Evolutionary conservation across 53 echinoderm and acorn worm genomes (phyloP).

Genomic region (Mesocentrotus franciscanus): DNA sequence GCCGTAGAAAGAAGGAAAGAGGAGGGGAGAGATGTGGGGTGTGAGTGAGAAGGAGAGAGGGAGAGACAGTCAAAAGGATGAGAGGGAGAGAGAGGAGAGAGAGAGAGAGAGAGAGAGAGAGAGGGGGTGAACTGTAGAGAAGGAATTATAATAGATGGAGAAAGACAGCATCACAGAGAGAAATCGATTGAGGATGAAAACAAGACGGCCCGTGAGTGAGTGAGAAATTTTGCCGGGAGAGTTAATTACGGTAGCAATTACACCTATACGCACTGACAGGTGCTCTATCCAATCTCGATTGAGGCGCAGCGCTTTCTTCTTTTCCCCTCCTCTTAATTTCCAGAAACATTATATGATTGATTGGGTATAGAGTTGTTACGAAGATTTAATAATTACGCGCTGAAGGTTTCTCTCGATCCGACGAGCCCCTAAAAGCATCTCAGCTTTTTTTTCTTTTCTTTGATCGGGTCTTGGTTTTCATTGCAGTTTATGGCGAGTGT

Average conservation of each 20-base stretch:
- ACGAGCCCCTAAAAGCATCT: constrained; percentile 12
- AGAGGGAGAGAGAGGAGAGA: neutral
- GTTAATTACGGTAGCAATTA: constrained; percentile 58
- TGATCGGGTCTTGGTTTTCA: neutral
- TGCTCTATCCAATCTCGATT: constrained; percentile 38
- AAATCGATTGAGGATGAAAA: constrained; percentile 39
- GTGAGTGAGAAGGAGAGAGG: neutral
- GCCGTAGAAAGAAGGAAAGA: neutral
- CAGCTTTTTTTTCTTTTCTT: neutral
- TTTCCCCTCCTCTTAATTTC: neutral
- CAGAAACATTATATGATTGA: constrained; percentile 38
- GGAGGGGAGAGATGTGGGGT: too few relatives aligned
- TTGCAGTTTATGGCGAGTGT: neutral
- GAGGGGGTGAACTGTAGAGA: neutral
- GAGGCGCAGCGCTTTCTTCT: constrained; percentile 22
- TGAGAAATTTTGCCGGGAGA: constrained; percentile 36
- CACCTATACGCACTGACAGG: constrained; percentile 37
- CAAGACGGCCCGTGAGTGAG: constrained; percentile 23
- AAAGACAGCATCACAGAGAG: neutral
- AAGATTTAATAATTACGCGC: constrained; percentile 47
- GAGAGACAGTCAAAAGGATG: neutral
- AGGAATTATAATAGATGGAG: neutral
- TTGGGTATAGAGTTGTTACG: constrained; percentile 37
- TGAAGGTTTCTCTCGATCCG: neutral
- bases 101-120: neutral